phyloP scores from a whole-genome alignment of 2,888 invertebrate genomes.

The Ophraella communa region DNA sequence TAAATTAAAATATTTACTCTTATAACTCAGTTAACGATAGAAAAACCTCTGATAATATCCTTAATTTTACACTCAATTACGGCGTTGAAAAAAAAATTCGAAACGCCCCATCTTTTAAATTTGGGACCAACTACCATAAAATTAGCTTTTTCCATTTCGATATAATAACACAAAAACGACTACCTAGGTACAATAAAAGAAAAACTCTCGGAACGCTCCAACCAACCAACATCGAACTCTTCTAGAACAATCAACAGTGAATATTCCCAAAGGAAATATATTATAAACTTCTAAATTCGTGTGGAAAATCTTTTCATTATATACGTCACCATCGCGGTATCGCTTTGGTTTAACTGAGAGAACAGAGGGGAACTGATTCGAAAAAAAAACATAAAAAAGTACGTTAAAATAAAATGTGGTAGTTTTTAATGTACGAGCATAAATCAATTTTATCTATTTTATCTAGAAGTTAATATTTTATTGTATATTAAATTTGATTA shows the following conservation, averaged over 20 bases:
- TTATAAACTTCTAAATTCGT: conserved; percentile 56
- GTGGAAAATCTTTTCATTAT: conserved; percentile 58
- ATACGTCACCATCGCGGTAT: conserved; percentile 39
- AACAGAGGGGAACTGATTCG: not conserved
- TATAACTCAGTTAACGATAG: too few species aligned
- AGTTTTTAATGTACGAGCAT: not conserved
- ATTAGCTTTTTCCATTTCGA: conserved; percentile 12
- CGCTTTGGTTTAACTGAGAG: conserved; percentile 44
- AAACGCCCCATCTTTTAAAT: not conserved
- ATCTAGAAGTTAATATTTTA: too few species aligned
- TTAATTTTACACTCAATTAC: not conserved
- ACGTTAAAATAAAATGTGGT: not conserved
- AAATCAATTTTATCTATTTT: too few species aligned
- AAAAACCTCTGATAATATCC: too few species aligned
- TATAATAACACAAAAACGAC: not conserved
- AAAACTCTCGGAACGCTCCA: not conserved
- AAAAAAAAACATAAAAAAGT: not conserved
- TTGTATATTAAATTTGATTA: too few species aligned
- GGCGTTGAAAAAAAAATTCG: not conserved
- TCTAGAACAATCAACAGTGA: conserved; percentile 26
- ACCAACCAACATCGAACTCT: not conserved
- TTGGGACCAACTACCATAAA: conserved; percentile 6
- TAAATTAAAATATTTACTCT: too few species aligned
- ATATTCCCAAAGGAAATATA: conserved; percentile 53
- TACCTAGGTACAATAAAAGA: too few species aligned